Evolutionary conservation across 2,113 vertebrate species (phyloP).

Genomic region (Callionymus lyra): DNA sequence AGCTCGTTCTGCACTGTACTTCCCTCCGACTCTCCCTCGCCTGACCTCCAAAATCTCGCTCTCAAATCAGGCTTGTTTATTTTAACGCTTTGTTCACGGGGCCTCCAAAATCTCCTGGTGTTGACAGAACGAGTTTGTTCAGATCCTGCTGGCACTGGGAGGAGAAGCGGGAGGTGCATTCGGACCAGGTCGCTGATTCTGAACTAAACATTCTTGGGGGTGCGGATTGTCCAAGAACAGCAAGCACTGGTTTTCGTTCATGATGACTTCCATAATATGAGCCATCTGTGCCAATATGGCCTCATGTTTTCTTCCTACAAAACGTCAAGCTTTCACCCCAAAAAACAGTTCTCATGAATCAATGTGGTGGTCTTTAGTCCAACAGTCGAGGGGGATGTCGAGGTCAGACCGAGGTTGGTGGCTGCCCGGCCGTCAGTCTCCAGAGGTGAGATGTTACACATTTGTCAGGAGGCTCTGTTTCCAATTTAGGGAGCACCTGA

Average conservation of each 20-base stretch:
- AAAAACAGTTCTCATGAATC: neutral
- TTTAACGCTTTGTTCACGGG: conserved; percentile 34
- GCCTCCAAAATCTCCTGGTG: conserved; percentile 27
- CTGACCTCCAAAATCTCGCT: conserved; percentile 26
- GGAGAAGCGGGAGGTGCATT: conserved; percentile 16
- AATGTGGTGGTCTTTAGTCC: no score
- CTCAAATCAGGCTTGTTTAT: conserved; percentile 41
- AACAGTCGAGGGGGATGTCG: neutral
- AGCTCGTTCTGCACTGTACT: conserved; percentile 1
- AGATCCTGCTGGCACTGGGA: conserved; percentile 21
- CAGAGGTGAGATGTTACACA: conserved; percentile 7
- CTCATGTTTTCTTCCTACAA: conserved; percentile 44
- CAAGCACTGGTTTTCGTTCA: conserved; percentile 47
- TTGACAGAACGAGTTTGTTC: conserved; percentile 44
- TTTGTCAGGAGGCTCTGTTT: conserved; percentile 20
- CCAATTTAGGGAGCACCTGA: conserved; percentile 21
- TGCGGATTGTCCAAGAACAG: conserved; percentile 62
- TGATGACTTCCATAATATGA: conserved; percentile 63
- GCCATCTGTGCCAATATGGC: conserved; percentile 68
- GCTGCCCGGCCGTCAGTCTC: conserved; percentile 1
- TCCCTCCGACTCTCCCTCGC: conserved; percentile 27
- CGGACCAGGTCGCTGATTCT: conserved; percentile 7
- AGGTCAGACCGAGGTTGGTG: conserved; percentile 7
- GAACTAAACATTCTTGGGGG: conserved; percentile 54
- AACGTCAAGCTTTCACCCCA: neutral